Evolutionary conservation across 2,888 invertebrate genomes (phyloP).

Genomic region (Gortyna flavago): DNA sequence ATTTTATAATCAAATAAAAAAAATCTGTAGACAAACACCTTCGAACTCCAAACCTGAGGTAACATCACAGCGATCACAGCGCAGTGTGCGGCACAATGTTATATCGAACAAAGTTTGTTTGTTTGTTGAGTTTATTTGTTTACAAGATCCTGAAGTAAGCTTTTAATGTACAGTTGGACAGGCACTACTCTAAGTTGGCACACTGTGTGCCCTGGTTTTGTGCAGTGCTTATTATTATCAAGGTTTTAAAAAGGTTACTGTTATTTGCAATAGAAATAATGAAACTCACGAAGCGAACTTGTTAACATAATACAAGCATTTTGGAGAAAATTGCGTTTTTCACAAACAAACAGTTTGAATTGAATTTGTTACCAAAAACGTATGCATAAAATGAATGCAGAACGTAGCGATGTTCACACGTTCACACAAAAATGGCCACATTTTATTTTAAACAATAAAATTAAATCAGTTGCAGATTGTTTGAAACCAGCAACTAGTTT

Average conservation of each 20-base stretch:
- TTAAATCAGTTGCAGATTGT: conserved; percentile 40
- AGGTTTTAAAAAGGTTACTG: not conserved
- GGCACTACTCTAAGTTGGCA: conserved; percentile 11
- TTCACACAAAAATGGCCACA: conserved; percentile 7
- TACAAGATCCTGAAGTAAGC: conserved; percentile 26
- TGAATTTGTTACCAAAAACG: conserved; percentile 18
- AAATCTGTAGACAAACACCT: not conserved
- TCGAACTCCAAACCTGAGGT: not conserved
- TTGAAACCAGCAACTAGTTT: conserved; percentile 37
- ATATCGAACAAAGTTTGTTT: conserved; percentile 28
- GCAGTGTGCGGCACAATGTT: conserved; percentile 6
- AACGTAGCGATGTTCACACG: conserved; percentile 14
- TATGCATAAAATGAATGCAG: conserved; percentile 20
- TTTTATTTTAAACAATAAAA: conserved; percentile 23
- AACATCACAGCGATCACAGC: conserved; percentile 37
- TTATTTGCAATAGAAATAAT: not conserved
- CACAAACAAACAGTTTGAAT: not conserved
- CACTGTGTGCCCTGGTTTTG: not conserved
- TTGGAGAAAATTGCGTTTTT: not conserved
- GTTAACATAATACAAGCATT: not conserved
- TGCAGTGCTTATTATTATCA: not conserved
- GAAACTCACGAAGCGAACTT: not conserved
- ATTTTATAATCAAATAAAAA: not conserved
- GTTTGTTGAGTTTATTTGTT: not conserved
- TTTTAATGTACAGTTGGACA: conserved; percentile 52